These are phyloP conservation scores for Pardalotus punctatus DNA, from an alignment of 2,113 vertebrate species.

Conservation along the genomic window DNA sequence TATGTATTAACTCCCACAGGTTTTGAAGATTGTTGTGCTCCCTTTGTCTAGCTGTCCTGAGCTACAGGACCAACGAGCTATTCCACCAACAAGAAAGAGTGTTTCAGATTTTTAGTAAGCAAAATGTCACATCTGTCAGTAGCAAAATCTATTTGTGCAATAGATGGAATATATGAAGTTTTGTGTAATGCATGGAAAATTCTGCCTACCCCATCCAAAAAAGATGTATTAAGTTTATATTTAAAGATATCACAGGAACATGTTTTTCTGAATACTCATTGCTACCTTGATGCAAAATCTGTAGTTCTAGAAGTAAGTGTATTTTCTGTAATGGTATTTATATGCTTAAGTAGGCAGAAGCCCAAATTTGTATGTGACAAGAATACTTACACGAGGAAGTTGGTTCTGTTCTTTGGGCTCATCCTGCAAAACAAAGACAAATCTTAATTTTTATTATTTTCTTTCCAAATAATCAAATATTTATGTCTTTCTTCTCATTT, in stretches of 20 bases:
- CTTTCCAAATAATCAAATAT: neutral
- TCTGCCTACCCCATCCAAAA: neutral
- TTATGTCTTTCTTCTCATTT: neutral
- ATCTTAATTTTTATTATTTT: neutral
- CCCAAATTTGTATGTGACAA: neutral
- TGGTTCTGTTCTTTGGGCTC: neutral
- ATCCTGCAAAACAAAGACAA: slow-evolving; percentile 26
- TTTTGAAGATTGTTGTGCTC: neutral
- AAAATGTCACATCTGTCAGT: neutral
- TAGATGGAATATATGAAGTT: neutral
- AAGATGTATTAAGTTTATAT: neutral
- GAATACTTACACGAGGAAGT: neutral
- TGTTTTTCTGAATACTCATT: neutral
- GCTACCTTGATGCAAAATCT: neutral
- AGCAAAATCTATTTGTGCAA: neutral
- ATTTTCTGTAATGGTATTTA: neutral
- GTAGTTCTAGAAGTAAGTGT: neutral
- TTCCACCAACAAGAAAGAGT: neutral
- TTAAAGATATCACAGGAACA: neutral
- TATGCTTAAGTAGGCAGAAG: neutral
- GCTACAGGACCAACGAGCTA: too few relatives aligned
- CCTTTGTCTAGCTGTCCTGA: neutral
- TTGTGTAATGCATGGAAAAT: neutral
- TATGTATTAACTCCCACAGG: neutral
- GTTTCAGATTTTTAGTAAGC: neutral